phyloP scores from a whole-genome alignment of 2,113 vertebrate species.

The Chaetura pelagica region DNA sequence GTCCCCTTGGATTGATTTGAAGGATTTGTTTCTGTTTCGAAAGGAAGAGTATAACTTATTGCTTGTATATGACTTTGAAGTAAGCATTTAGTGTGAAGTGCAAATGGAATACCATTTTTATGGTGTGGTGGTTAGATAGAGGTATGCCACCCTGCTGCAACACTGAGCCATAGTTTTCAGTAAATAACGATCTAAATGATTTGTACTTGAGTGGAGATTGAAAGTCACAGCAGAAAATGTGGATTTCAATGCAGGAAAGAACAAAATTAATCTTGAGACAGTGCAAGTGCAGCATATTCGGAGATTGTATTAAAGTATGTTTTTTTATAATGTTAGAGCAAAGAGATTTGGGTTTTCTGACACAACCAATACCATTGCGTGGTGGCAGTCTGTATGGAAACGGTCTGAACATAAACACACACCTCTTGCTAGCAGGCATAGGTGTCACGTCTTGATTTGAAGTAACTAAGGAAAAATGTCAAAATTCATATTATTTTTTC shows the following conservation, averaged over 20 bases:
- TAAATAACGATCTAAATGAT: not conserved
- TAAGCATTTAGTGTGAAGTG: not conserved
- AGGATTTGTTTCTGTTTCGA: not conserved
- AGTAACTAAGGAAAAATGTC: constrained; percentile 24
- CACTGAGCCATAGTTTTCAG: not conserved
- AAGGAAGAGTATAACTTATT: not conserved
- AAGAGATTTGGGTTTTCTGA: not conserved
- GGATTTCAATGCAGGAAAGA: not conserved
- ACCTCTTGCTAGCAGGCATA: not conserved
- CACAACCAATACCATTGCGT: not conserved
- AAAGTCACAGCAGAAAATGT: not conserved
- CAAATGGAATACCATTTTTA: not conserved
- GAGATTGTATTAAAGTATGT: not conserved
- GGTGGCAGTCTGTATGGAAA: not conserved
- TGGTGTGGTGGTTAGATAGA: not conserved
- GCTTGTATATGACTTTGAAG: not conserved
- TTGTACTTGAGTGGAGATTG: not conserved
- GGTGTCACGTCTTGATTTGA: not conserved
- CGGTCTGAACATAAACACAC: not conserved
- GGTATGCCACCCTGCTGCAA: not conserved
- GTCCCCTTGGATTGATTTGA: not conserved
- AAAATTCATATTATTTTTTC: constrained; percentile 11
- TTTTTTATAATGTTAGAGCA: not conserved
- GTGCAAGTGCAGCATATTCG: not conserved
- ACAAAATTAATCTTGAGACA: not conserved